Evolutionary conservation across 2,797 vertebrate species (phyloP).

Genomic region (Gallirallus australis): DNA sequence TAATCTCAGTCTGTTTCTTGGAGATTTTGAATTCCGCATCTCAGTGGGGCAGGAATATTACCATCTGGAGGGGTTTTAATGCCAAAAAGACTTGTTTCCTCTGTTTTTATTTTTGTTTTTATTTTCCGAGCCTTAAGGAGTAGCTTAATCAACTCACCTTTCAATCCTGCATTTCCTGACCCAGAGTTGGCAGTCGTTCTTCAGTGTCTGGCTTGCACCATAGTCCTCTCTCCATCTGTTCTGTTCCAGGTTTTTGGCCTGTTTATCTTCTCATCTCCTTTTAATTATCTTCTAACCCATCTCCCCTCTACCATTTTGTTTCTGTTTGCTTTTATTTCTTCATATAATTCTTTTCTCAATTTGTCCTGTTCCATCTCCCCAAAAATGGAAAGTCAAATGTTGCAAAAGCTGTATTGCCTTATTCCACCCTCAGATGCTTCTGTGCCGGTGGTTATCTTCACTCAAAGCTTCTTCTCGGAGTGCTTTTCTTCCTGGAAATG

Average conservation of each 20-base stretch:
- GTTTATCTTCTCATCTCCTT: not conserved
- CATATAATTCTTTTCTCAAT: not conserved
- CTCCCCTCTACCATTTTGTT: not conserved
- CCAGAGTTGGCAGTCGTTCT: slow-evolving; percentile 20
- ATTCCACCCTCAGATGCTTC: not conserved
- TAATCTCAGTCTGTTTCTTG: not conserved
- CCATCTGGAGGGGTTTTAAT: slow-evolving; percentile 54
- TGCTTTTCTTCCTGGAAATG: not conserved
- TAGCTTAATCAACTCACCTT: slow-evolving; percentile 17
- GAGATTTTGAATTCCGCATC: not conserved
- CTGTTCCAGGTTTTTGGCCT: slow-evolving; percentile 15
- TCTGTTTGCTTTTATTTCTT: not conserved
- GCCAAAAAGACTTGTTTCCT: slow-evolving; percentile 37
- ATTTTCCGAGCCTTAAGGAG: slow-evolving; percentile 44
- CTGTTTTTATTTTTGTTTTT: slow-evolving; percentile 46
- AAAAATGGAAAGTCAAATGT: not conserved
- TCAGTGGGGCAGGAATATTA: not conserved
- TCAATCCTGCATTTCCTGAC: slow-evolving; percentile 19
- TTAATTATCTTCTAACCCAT: not conserved
- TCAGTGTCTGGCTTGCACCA: not conserved
- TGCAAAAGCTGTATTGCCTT: not conserved
- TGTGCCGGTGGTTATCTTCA: not conserved
- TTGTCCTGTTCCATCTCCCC: not conserved
- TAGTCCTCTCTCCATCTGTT: slow-evolving; percentile 46
- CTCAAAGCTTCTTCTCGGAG: not conserved